Evolutionary conservation across 2,888 invertebrate genomes (phyloP), one percentile per base, ranked within the genome.

Genomic region (Adelphocoris suturalis): DNA sequence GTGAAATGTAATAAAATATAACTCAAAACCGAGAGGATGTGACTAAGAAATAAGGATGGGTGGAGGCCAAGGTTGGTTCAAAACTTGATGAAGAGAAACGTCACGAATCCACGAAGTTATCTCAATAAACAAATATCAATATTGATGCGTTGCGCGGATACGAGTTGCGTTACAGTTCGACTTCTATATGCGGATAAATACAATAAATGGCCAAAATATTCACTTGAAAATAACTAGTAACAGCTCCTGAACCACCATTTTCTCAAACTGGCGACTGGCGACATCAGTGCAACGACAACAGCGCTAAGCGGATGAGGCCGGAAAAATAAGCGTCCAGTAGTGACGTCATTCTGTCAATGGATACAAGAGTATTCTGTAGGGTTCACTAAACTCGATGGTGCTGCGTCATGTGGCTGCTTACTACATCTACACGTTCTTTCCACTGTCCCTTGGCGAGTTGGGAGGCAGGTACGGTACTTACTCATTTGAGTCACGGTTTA

Each of bases 61-160:
- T 88, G 88, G 78, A 61, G 88, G 88, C 88, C 88, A 78, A 88
- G 88, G 88, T 78, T 88, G 55, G 78, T 23, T 27, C 47, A 11
- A 48, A 48, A 52, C 52, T 81, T 23, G 16, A 16, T 11, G 46
- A 14, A n/a, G 23, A 47, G 27, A 55, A 82, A 82, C 52, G 0
- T 82, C 12, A 48, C 28, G 46, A 19, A 46, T 47, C 19, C 80
- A 46, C 37, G n/a, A 13, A 14, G 0, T 23, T 23, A 12, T 19
- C 46, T 0, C 4, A 76, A 27, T 2, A 14, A 46, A 47, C 28
- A 75, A 75, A 5, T 4, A 75, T 28, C 12, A 75, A 75, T 75
- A 3, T 52, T 19, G 11, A 68, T 52, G 52, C 52, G 52, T 16
- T 16, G 52, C 52, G 52, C 52, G 52, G 16, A 14, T 52, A 11